Conservation (phyloP, 2,797 vertebrate species). For the Lithobates sylvaticus region DNA sequence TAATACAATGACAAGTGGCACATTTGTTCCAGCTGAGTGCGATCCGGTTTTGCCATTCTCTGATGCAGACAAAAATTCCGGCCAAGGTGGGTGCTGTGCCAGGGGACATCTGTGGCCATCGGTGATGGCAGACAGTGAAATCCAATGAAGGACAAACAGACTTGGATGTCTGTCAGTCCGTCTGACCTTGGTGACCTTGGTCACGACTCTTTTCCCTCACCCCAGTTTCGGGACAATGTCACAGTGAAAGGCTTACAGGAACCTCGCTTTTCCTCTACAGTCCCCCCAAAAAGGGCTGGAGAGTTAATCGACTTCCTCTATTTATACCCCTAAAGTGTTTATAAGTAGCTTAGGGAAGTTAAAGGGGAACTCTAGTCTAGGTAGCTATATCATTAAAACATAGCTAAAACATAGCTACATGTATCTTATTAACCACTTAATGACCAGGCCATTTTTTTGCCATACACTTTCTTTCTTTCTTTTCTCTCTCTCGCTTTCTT, state of each 20-base stretch:
- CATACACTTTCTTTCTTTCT: no score
- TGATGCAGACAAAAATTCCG: constrained; percentile 6
- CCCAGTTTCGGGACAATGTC: background rate
- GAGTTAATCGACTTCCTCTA: background rate
- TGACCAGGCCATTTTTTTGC: no score
- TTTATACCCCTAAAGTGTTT: background rate
- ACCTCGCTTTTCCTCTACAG: background rate
- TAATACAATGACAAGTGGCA: background rate
- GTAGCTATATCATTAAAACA: no score
- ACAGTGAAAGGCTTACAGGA: background rate
- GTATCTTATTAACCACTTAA: no score
- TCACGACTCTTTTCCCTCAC: background rate
- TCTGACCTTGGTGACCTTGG: constrained; percentile 16
- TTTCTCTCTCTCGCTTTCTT: no score
- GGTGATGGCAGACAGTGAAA: background rate
- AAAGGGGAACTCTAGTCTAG: no score
- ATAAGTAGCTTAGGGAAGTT: no score
- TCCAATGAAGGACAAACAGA: background rate
- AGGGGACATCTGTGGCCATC: background rate
- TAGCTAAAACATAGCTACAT: no score
- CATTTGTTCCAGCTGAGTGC: background rate
- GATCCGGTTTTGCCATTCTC: background rate
- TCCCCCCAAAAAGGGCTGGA: background rate
- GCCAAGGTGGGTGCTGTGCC: constrained; percentile 19
- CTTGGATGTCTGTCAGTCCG: constrained; percentile 12